A percentile compares a stretch with the other conserved stretches of the same genome.
These are phyloP conservation scores for Ageneiosus marmoratus DNA, from an alignment of 2,113 vertebrate species.

Conservation along the genomic window DNA sequence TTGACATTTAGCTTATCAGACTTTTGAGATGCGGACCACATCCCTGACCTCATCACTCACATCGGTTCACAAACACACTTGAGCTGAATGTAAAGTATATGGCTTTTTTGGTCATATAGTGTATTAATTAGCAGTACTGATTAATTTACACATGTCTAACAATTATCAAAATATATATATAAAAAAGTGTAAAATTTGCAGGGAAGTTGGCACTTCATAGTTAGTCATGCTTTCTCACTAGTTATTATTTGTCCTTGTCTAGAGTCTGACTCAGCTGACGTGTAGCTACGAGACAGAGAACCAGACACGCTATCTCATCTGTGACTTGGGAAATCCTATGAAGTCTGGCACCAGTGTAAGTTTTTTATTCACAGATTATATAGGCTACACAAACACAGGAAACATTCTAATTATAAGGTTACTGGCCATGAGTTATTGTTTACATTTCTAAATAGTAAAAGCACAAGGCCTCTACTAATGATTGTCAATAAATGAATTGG, in stretches of 20 bases:
- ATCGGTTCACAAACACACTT: not conserved
- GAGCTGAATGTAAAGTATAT: not conserved
- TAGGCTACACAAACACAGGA: not conserved
- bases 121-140: not conserved
- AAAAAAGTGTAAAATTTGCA: not conserved
- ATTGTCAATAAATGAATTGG: no score
- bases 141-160: not conserved
- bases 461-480: no score
- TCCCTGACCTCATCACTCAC: not conserved
- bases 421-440: no score
- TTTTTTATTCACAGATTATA: not conserved
- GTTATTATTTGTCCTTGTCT: constrained; percentile 23
- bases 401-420: no score
- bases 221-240: not conserved
- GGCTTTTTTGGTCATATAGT: not conserved
- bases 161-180: not conserved
- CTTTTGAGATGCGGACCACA: not conserved
- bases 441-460: no score
- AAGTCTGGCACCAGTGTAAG: constrained; percentile 85
- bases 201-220: not conserved
- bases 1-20: no score
- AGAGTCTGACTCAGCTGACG: constrained; percentile 84
- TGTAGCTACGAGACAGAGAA: constrained; percentile 84
- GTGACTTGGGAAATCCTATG: constrained; percentile 92
- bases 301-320: constrained; percentile 83